Base-by-base conservation (phyloP, 1,140 invertebrate species). In the Drosophila ironensis region DNA sequence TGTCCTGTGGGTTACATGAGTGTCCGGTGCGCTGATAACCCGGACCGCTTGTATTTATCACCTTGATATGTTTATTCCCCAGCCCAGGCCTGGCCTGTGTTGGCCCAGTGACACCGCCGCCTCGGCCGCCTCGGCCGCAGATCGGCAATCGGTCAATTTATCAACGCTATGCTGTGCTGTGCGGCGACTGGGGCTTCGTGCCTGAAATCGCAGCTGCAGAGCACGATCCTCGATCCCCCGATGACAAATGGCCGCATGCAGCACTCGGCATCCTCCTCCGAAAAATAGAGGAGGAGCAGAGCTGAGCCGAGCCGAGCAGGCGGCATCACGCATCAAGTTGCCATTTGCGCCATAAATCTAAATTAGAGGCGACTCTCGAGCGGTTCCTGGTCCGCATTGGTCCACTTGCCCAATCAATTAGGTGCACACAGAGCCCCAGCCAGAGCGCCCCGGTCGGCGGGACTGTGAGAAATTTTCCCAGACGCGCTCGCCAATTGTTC, bases 211-310 rank as follows among this genome's bases (percentile, higher is more conserved):
- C 74, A 80, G 75, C 61, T 73, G 61, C 64, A 57, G 63, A 61
- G 67, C 76, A 81, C 77, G 77, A 82, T 82, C 72, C 53, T 41
- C 44, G 44, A n/a, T n/a, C n/a, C n/a, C 25, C 37, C 73, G 68
- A 82, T 82, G 78, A 82, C 80, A 82, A 82, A 86, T 82, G 80
- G 73, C 38, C 64, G 72, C 73, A 84, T 82, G 73, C 73, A 84
- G 70, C 71, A 40, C 50, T 40, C 67, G 45, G n/a, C n/a, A n/a
- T n/a, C n/a, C n/a, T n/a, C n/a, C n/a, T n/a, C 30, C 42, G 60
- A 54, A 27, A 69, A 28, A 37, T 57, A 48, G 11, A 46, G 45
- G 33, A 46, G 35, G 54, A 47, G 44, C 16, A 27, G 37, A 2
- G 6, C 30, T n/a, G n/a, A n/a, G n/a, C n/a, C n/a, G n/a, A n/a